phyloP scores from a whole-genome alignment of 2,113 vertebrate genomes.

The Pycnonotus jocosus region DNA sequence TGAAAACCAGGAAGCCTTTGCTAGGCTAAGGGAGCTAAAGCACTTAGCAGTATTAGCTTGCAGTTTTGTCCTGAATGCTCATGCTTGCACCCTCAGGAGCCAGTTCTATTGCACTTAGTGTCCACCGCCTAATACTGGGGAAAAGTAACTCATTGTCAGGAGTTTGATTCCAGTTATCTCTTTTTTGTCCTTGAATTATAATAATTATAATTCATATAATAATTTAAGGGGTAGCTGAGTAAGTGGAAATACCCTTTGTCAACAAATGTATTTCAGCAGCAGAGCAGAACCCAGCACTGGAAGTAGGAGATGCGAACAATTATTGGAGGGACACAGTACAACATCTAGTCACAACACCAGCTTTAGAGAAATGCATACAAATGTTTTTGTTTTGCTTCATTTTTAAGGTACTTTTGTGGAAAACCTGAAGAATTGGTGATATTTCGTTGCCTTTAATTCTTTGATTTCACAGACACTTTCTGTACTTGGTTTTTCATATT shows the following conservation, averaged over 20 bases:
- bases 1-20: background rate
- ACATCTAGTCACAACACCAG: fast-evolving
- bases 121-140: background rate
- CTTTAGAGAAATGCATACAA: background rate
- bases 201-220: background rate
- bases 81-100: background rate
- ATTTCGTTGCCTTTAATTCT: background rate
- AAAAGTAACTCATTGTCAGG: background rate
- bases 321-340: background rate
- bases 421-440: background rate
- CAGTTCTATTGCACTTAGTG: background rate
- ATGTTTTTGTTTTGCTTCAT: background rate
- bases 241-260: background rate
- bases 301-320: background rate
- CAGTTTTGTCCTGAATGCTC: background rate
- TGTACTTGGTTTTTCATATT: background rate
- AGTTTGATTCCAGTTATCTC: background rate
- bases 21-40: background rate
- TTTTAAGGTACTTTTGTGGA: background rate
- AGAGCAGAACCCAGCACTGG: background rate
- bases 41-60: background rate
- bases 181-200: background rate
- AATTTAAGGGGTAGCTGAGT: background rate
- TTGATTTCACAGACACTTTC: background rate
- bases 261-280: background rate